Evolutionary conservation across 2,888 invertebrate species (phyloP).

Genomic region (Protodeltote pygarga): DNA sequence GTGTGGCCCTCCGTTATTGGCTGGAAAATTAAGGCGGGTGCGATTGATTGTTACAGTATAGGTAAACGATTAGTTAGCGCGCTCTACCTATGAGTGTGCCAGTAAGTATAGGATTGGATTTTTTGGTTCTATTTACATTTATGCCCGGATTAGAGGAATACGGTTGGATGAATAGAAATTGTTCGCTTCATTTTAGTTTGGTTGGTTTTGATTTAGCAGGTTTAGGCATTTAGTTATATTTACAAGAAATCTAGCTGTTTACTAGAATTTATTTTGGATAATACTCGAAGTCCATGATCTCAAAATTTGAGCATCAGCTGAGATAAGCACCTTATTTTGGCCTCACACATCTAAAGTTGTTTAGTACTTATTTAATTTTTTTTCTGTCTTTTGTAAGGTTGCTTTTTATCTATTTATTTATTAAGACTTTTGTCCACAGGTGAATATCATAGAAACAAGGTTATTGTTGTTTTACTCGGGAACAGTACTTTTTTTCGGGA

Average conservation of each 20-base stretch:
- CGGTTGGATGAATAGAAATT: conserved; percentile 34
- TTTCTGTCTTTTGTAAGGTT: too few species aligned
- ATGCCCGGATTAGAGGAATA: conserved; percentile 20
- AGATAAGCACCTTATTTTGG: too few species aligned
- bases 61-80: conserved; percentile 64
- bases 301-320: too few species aligned
- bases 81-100: conserved; percentile 34
- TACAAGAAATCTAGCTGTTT: neutral
- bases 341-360: too few species aligned
- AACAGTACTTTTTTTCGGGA: too few species aligned
- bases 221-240: neutral
- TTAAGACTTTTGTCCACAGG: too few species aligned
- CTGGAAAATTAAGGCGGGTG: conserved; percentile 70
- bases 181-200: conserved; percentile 25
- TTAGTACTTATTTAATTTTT: too few species aligned
- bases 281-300: too few species aligned
- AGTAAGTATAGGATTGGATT: conserved; percentile 46
- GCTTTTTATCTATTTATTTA: too few species aligned
- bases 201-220: conserved; percentile 13
- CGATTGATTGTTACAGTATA: conserved; percentile 71
- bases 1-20: conserved; percentile 69
- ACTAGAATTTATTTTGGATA: neutral
- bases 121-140: conserved; percentile 36
- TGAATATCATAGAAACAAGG: too few species aligned
- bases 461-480: too few species aligned